Evolutionary conservation across 2,888 invertebrate genomes (phyloP).

Genomic region (Amphipoea lucens): DNA sequence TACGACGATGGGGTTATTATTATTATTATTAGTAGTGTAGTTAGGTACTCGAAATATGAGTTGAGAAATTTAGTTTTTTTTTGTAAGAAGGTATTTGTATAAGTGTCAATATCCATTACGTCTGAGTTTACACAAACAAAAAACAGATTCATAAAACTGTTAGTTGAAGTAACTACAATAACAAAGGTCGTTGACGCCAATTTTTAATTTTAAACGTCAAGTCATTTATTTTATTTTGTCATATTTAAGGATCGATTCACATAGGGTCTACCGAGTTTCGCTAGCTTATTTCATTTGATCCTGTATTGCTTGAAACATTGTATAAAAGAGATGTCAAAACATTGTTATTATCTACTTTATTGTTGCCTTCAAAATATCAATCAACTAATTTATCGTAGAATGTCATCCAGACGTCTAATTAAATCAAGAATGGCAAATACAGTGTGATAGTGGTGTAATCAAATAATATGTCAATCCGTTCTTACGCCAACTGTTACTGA

Average conservation of each 20-base stretch:
- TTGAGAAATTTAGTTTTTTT: no score
- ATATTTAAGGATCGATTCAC: background rate
- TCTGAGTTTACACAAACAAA: no score
- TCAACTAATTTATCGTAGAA: constrained; percentile 18
- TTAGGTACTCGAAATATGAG: no score
- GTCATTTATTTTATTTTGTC: background rate
- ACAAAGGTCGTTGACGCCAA: no score
- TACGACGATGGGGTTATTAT: no score
- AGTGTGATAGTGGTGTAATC: constrained; percentile 17
- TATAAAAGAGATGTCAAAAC: background rate
- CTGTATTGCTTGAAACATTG: background rate
- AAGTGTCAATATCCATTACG: no score
- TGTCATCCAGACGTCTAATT: constrained; percentile 31
- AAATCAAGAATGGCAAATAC: constrained; percentile 49
- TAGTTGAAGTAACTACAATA: background rate
- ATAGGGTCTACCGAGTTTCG: background rate
- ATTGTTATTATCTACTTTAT: background rate
- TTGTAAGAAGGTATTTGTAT: no score
- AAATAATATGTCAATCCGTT: constrained; percentile 38
- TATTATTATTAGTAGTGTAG: no score
- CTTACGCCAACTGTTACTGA: constrained; percentile 3
- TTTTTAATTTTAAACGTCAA: background rate
- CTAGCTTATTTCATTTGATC: background rate
- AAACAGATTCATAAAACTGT: background rate
- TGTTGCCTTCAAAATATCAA: background rate